These are phyloP conservation scores for Lordiphosa andalusiaca DNA, from an alignment of 2,888 invertebrate genomes.

Conservation along the genomic window DNA sequence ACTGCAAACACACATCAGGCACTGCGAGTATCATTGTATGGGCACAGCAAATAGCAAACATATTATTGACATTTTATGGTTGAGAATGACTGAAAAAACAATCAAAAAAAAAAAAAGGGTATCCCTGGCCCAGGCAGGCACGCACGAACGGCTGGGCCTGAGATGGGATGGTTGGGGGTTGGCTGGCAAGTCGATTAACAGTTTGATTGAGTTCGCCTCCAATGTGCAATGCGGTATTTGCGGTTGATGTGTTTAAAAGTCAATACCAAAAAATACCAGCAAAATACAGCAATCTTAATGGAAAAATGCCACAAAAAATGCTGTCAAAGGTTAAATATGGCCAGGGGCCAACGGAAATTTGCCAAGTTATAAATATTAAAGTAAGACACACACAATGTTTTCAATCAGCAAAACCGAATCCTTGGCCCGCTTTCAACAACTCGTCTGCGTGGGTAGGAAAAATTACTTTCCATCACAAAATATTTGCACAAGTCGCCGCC, in stretches of 20 bases:
- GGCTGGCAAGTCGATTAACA: conserved; percentile 59
- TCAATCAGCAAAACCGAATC: conserved; percentile 43
- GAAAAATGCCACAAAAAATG: conserved; percentile 57
- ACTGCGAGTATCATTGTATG: no score
- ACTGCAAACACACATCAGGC: conserved; percentile 36
- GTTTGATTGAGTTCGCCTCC: conserved; percentile 57
- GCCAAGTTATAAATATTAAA: conserved; percentile 74
- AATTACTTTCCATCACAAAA: conserved; percentile 57
- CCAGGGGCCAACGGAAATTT: conserved; percentile 16
- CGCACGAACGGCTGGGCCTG: background rate
- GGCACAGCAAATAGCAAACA: conserved; percentile 48
- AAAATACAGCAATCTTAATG: conserved; percentile 37
- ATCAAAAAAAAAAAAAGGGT: conserved; percentile 57
- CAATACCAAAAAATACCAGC: conserved; percentile 34
- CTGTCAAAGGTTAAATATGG: conserved; percentile 17
- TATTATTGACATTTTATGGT: conserved; percentile 71
- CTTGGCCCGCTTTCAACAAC: conserved; percentile 56
- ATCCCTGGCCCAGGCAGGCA: background rate
- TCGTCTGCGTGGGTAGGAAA: conserved; percentile 18
- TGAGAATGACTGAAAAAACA: conserved; percentile 60
- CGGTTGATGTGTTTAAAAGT: conserved; percentile 59
- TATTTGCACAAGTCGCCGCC: conserved; percentile 51
- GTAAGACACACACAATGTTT: conserved; percentile 56
- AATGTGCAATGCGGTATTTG: conserved; percentile 53
- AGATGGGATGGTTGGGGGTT: no score